Evolutionary conservation across 37 sponge, comb jelly and placozoan species (phyloP).

Genomic region (Cliona cf. orientalis): DNA sequence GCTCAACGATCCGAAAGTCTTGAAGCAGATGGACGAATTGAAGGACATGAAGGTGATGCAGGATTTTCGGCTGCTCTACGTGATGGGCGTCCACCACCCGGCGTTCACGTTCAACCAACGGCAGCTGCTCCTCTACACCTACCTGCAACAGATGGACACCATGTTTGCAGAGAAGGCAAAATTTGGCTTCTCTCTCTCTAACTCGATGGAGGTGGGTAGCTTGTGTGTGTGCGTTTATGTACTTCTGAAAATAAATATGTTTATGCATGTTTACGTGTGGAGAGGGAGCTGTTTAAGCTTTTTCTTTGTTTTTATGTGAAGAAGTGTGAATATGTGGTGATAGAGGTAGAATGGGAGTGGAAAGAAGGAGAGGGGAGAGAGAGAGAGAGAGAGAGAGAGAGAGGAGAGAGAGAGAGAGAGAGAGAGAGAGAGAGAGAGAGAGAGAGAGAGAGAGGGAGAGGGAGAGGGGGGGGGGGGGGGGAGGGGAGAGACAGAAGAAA

Average conservation of each 20-base stretch:
- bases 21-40: constrained; percentile 28
- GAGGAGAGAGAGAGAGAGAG: not conserved
- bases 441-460: constrained; percentile 9
- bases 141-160: constrained; percentile 51
- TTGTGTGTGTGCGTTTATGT: not conserved
- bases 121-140: constrained; percentile 59
- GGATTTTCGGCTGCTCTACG: constrained; percentile 73
- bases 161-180: constrained; percentile 37
- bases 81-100: constrained; percentile 80
- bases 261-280: too few species aligned
- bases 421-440: constrained; percentile 1
- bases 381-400: not conserved
- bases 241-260: too few species aligned
- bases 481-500: too few species aligned
- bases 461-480: constrained; percentile 1
- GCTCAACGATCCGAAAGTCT: constrained; percentile 35
- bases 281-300: too few species aligned
- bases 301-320: too few species aligned
- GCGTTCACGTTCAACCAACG: constrained; percentile 65
- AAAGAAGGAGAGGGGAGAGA: not conserved
- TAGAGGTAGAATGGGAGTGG: too few species aligned
- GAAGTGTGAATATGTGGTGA: not conserved
- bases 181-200: constrained; percentile 25
- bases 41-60: constrained; percentile 51
- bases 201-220: constrained; percentile 30